Evolutionary conservation across 2,797 vertebrate species (phyloP).

Genomic region (Acanthopagrus latus): DNA sequence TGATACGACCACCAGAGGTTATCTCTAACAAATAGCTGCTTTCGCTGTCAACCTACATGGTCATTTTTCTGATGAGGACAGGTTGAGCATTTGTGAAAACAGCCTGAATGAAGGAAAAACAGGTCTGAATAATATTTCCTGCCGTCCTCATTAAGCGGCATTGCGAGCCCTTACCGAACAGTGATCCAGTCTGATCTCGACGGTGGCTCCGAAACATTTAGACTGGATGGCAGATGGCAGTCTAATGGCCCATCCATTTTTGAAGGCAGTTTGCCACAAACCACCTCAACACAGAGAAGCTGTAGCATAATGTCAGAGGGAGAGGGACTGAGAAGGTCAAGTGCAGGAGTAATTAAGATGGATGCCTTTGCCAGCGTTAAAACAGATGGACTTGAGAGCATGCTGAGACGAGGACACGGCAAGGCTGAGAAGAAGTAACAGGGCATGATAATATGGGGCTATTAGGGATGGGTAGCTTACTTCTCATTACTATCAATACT

Average conservation of each 20-base stretch:
- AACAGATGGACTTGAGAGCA: not conserved
- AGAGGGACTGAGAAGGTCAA: constrained; percentile 5
- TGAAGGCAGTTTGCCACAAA: not conserved
- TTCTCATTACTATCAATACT: not conserved
- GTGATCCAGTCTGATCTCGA: not conserved
- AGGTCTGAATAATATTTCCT: not conserved
- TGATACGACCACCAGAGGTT: too few relatives aligned
- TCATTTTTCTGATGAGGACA: too few relatives aligned
- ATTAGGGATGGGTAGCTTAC: not conserved
- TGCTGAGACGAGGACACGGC: not conserved
- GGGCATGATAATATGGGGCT: not conserved
- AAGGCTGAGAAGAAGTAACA: not conserved
- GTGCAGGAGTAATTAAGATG: constrained; percentile 6
- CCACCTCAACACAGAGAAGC: constrained; percentile 2
- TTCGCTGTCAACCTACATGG: too few relatives aligned
- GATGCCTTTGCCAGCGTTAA: not conserved
- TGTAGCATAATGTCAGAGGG: not conserved
- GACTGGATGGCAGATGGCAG: constrained; percentile 20
- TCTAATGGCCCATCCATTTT: constrained; percentile 34
- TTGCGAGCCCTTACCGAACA: not conserved
- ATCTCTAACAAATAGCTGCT: too few relatives aligned
- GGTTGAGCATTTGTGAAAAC: not conserved
- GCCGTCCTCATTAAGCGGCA: constrained; percentile 5
- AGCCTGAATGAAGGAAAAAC: not conserved
- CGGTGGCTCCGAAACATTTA: not conserved